Conservation (phyloP, 2,113 vertebrate genomes). For the Syngnathus typhle region DNA sequence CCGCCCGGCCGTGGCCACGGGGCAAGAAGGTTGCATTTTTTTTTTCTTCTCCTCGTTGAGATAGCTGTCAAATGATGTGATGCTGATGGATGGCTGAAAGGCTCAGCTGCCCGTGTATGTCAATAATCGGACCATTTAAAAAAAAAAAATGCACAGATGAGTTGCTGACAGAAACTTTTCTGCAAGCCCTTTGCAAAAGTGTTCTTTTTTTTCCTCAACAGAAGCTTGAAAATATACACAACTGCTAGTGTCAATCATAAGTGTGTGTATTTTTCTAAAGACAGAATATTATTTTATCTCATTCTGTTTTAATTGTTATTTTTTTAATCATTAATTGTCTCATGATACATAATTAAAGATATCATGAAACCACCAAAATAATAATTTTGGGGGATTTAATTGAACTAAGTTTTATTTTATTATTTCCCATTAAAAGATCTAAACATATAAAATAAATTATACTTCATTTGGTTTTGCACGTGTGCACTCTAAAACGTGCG, state of each 20-base stretch:
- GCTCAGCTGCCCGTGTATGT: constrained; percentile 16
- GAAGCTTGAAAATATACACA: too few relatives aligned
- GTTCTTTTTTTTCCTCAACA: too few relatives aligned
- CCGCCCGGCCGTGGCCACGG: neutral
- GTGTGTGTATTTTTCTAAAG: neutral
- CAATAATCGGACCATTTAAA: constrained; percentile 3
- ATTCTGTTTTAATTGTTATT: too few relatives aligned
- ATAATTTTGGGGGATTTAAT: too few relatives aligned
- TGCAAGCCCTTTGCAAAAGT: neutral
- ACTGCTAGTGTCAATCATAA: neutral
- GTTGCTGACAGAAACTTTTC: constrained; percentile 25
- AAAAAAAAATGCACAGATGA: constrained; percentile 3
- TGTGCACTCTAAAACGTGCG: neutral
- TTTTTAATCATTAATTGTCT: too few relatives aligned
- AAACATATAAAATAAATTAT: too few relatives aligned
- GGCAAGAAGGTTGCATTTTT: neutral
- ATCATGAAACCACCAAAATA: too few relatives aligned
- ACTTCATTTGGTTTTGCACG: neutral
- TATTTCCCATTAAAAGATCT: too few relatives aligned
- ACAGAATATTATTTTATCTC: too few relatives aligned
- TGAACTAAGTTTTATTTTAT: too few relatives aligned
- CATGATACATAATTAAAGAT: too few relatives aligned
- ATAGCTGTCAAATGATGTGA: constrained; percentile 20
- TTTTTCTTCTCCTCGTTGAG: neutral
- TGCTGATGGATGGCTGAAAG: constrained; percentile 20